A percentile compares a stretch with the other conserved stretches of the same genome.
Conservation (phyloP, 2,888 invertebrate species). For the Rhogogaster chlorosoma region DNA sequence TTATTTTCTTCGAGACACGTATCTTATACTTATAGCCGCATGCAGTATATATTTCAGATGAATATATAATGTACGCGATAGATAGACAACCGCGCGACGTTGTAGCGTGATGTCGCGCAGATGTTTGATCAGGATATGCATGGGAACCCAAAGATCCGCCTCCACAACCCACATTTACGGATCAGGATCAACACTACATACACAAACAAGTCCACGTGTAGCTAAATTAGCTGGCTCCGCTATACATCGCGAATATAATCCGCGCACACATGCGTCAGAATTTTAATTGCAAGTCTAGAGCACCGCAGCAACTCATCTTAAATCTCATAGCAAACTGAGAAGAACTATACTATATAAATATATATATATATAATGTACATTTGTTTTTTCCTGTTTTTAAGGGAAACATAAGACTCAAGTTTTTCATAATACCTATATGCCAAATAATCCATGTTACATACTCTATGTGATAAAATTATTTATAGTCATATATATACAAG, state of each 20-base stretch:
- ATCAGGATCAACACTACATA: neutral
- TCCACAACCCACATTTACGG: slow-evolving; percentile 10
- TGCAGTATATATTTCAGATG: neutral
- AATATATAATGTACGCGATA: slow-evolving; percentile 1
- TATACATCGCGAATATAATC: neutral
- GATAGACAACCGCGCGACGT: neutral
- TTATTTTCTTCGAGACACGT: neutral
- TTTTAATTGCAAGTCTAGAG: slow-evolving; percentile 12
- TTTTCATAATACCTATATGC: too few relatives aligned
- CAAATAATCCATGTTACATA: too few relatives aligned
- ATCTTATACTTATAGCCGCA: neutral
- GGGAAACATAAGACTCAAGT: too few relatives aligned
- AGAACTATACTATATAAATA: neutral
- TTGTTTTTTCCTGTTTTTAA: too few relatives aligned
- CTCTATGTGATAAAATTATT: too few relatives aligned
- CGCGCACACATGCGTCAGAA: neutral
- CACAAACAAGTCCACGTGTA: neutral
- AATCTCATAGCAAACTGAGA: neutral
- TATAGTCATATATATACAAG: too few relatives aligned
- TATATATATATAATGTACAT: too few relatives aligned
- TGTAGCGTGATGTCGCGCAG: slow-evolving; percentile 44
- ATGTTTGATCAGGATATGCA: slow-evolving; percentile 57
- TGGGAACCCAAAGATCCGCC: slow-evolving; percentile 54
- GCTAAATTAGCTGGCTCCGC: neutral
- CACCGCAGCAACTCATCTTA: too few relatives aligned